Evolutionary conservation across 2,888 invertebrate species (phyloP), one percentile per base, ranked within the genome.

Genomic region (Cephus runcator): DNA sequence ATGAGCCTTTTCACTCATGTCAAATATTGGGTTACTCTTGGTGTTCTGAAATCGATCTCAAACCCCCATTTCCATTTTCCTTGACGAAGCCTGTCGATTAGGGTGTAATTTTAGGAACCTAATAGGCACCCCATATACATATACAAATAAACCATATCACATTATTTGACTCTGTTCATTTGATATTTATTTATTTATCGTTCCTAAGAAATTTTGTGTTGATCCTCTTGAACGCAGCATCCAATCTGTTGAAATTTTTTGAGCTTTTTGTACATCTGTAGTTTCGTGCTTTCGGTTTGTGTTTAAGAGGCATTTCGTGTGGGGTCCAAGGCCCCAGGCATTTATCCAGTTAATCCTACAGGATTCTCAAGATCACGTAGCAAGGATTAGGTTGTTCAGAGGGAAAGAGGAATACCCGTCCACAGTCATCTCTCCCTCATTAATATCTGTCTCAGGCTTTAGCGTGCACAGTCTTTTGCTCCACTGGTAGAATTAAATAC

Each of bases 321-420:
- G 82, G 75, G 82, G 84, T 84, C 85, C 79, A 76, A 76, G 69
- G 75, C 69, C 69, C 69, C 77, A 77, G 77, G 79, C 79, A 81
- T 83, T 81, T 81, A 82, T 85, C 80, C 80, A 75, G 77, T 79
- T 83, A 86, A 85, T 86, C 86, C 85, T 75, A 77, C 75, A 78
- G 81, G 83, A 84, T 85, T 82, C 82, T 80, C 77, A 80, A 84
- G 82, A 86, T 86, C 85, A 85, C 85, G 85, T 85, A 83, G 81
- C 76, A 69, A 40, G 83, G 85, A 86, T 86, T 84, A 85, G 82
- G 79, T 73, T 31, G 82, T 80, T 73, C 33, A 31, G 69, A 69
- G 68, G 69, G 76, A 40, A 73, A 76, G 76, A 56, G 76, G 73
- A 79, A 73, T 78, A 69, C 75, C n/a, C 76, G 78, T 78, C 76